Percentiles rank a stretch among this genome's conserved stretches.
These are phyloP conservation scores for Papilio gigon DNA, from an alignment of 2,888 invertebrate genomes.

Conservation along the genomic window DNA sequence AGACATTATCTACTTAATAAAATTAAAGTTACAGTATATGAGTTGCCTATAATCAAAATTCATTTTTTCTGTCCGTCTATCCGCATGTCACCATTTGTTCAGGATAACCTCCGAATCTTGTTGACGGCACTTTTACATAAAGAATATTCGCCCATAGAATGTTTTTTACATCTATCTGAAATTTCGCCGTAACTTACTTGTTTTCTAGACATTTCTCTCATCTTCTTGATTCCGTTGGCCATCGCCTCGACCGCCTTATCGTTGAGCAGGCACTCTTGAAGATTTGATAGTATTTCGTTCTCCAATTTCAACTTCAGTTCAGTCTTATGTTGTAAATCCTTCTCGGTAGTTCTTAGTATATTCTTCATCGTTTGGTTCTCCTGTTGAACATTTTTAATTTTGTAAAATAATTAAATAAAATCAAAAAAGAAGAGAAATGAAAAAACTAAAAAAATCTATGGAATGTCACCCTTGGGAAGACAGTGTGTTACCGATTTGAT, in stretches of 20 bases:
- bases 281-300: constrained; percentile 83
- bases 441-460: neutral
- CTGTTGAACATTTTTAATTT: constrained; percentile 69
- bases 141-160: too few species aligned
- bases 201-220: constrained; percentile 75
- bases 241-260: constrained; percentile 85
- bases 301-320: constrained; percentile 84
- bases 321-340: constrained; percentile 75
- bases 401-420: neutral
- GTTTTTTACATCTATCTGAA: too few species aligned
- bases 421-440: too few species aligned
- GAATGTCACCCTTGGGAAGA: too few species aligned
- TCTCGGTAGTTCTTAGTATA: constrained; percentile 63
- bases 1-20: neutral
- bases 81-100: too few species aligned
- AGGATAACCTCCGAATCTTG: too few species aligned
- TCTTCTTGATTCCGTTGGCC: constrained; percentile 76
- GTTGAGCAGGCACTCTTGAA: constrained; percentile 86
- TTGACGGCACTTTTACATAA: too few species aligned
- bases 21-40: too few species aligned
- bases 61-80: too few species aligned
- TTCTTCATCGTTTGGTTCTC: constrained; percentile 75
- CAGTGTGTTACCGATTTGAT: constrained; percentile 63
- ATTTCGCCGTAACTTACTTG: constrained; percentile 73
- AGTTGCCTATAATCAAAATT: too few species aligned